Evolutionary conservation across 1,140 invertebrate species (phyloP).

Genomic region (Heliconius himera): DNA sequence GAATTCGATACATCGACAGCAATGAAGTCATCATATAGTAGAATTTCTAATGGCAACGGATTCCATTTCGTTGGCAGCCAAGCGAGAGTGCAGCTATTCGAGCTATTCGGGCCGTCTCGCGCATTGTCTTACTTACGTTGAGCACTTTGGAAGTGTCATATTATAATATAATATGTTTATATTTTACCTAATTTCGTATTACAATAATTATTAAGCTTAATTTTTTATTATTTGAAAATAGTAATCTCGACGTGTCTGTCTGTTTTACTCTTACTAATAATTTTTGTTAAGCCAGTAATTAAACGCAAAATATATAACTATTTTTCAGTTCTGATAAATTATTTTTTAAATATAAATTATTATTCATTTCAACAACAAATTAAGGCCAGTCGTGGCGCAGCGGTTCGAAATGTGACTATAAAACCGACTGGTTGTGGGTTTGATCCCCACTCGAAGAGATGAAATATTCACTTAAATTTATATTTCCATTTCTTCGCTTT

Average conservation of each 20-base stretch:
- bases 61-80: constrained; percentile 70
- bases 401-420: too few relatives aligned
- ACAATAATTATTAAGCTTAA: neutral
- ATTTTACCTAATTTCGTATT: neutral
- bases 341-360: neutral
- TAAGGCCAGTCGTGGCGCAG: neutral
- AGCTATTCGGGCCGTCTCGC: constrained; percentile 57
- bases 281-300: neutral
- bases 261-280: too few relatives aligned
- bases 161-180: neutral
- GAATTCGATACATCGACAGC: constrained; percentile 48
- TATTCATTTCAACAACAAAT: neutral
- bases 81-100: constrained; percentile 60
- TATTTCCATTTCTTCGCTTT: too few relatives aligned
- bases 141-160: neutral
- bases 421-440: too few relatives aligned
- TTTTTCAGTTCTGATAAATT: neutral
- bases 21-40: constrained; percentile 68
- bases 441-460: too few relatives aligned
- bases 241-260: too few relatives aligned
- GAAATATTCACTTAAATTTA: too few relatives aligned
- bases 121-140: constrained; percentile 48
- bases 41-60: constrained; percentile 70
- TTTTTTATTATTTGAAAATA: too few relatives aligned
- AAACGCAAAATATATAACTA: neutral